Evolutionary conservation across 2,888 invertebrate species (phyloP).

Genomic region (Drosophila sordidula): DNA sequence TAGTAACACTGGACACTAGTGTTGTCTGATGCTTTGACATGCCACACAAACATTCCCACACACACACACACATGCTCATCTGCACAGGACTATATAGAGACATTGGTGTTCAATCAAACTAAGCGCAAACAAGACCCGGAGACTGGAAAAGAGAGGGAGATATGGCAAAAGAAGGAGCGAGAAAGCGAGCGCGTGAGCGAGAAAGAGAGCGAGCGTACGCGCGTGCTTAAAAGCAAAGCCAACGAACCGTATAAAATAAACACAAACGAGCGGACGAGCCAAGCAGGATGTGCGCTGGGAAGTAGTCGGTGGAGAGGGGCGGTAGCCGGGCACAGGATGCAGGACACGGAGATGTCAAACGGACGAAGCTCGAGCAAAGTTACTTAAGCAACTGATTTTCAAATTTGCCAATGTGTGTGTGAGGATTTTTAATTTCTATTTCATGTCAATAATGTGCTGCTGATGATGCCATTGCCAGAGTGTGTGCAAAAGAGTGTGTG

Average conservation of each 20-base stretch:
- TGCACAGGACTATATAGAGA: constrained; percentile 9
- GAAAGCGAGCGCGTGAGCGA: not conserved
- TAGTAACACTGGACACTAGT: constrained; percentile 30
- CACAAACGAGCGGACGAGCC: constrained; percentile 51
- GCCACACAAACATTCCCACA: constrained; percentile 9
- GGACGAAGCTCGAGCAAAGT: constrained; percentile 47
- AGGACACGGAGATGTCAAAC: constrained; percentile 52
- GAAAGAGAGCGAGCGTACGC: constrained; percentile 1
- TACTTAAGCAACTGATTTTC: constrained; percentile 77
- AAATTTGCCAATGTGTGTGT: constrained; percentile 60
- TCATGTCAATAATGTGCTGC: constrained; percentile 58
- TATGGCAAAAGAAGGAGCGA: not conserved
- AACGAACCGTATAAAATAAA: constrained; percentile 77
- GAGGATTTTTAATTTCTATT: constrained; percentile 59
- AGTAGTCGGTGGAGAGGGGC: not conserved
- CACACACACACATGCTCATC: constrained; percentile 3
- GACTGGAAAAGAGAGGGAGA: constrained; percentile 2
- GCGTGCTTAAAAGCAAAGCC: constrained; percentile 56
- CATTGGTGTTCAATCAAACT: constrained; percentile 76
- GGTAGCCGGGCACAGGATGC: constrained; percentile 17
- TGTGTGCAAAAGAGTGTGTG: constrained; percentile 2
- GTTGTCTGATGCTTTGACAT: constrained; percentile 65
- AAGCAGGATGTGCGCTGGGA: constrained; percentile 43
- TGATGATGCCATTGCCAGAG: constrained; percentile 48
- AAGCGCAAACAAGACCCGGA: constrained; percentile 65